A percentile compares a stretch with the other conserved stretches of the same genome.
Evolutionary conservation across 2,888 invertebrate genomes (phyloP).

Genomic region (Thera obeliscata): DNA sequence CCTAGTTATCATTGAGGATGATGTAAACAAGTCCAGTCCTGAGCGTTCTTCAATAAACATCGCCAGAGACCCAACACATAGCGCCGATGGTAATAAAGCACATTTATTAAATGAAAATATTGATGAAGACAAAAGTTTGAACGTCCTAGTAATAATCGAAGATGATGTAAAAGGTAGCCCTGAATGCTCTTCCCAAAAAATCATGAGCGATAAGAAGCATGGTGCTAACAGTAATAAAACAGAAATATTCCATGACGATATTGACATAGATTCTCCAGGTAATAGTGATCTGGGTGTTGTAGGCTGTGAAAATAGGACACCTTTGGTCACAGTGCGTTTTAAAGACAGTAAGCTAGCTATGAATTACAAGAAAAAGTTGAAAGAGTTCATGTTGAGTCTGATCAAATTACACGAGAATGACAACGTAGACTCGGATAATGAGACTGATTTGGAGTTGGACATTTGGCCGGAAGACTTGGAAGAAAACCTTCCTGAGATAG

Average conservation of each 20-base stretch:
- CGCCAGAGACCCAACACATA: too few species aligned
- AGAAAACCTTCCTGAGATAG: conserved; percentile 44
- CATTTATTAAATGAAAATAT: too few species aligned
- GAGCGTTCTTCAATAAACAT: too few species aligned
- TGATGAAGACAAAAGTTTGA: too few species aligned
- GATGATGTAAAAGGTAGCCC: conserved; percentile 41
- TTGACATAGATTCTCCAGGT: conserved; percentile 67
- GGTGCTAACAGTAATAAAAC: conserved; percentile 50
- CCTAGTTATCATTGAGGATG: too few species aligned
- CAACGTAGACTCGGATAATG: conserved; percentile 55
- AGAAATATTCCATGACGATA: conserved; percentile 66
- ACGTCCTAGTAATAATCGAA: conserved; percentile 2
- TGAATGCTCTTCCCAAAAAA: conserved; percentile 39
- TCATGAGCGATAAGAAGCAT: conserved; percentile 47
- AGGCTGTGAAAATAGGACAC: conserved; percentile 72
- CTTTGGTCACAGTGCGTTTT: conserved; percentile 75
- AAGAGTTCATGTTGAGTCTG: conserved; percentile 74
- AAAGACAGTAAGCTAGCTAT: conserved; percentile 71
- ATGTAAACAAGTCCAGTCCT: too few species aligned
- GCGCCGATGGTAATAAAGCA: too few species aligned
- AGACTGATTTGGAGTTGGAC: conserved; percentile 70
- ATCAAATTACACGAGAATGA: conserved; percentile 66
- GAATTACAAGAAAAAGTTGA: conserved; percentile 74
- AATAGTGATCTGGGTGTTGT: conserved; percentile 66
- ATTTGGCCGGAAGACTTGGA: conserved; percentile 73